A percentile compares a stretch with the other conserved stretches of the same genome.
Evolutionary conservation across 1,140 invertebrate genomes (phyloP).

Genomic region (Bombus difficillimus): DNA sequence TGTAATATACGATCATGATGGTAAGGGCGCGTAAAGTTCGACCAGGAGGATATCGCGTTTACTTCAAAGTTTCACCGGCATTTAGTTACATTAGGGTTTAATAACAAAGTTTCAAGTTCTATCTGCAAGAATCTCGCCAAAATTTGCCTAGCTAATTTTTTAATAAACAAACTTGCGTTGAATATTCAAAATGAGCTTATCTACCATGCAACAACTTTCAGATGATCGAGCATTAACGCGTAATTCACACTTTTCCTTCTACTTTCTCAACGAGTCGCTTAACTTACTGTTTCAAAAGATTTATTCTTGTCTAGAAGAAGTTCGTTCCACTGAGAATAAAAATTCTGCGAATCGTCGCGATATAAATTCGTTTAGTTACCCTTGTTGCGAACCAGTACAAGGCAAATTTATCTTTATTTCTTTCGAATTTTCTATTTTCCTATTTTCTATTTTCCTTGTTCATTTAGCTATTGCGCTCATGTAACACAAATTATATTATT

Average conservation of each 20-base stretch:
- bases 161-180: not conserved
- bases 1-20: not conserved
- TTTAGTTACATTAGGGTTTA: conserved; percentile 2
- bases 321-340: not conserved
- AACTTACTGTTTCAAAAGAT: not conserved
- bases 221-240: not conserved
- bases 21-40: not conserved
- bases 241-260: not conserved
- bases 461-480: not conserved
- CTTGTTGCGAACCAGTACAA: not conserved
- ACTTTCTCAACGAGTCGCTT: not conserved
- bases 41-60: not conserved
- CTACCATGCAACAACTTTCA: not conserved
- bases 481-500: not conserved
- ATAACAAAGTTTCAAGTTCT: not conserved
- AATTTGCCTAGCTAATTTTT: not conserved
- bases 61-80: conserved; percentile 6
- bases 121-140: too few species aligned
- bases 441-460: not conserved
- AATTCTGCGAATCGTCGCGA: not conserved
- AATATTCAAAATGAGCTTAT: not conserved
- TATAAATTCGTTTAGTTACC: not conserved
- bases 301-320: not conserved
- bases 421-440: not conserved
- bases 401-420: not conserved